These are phyloP conservation scores for Lithosia quadra DNA, from an alignment of 2,888 invertebrate genomes.

Conservation along the genomic window DNA sequence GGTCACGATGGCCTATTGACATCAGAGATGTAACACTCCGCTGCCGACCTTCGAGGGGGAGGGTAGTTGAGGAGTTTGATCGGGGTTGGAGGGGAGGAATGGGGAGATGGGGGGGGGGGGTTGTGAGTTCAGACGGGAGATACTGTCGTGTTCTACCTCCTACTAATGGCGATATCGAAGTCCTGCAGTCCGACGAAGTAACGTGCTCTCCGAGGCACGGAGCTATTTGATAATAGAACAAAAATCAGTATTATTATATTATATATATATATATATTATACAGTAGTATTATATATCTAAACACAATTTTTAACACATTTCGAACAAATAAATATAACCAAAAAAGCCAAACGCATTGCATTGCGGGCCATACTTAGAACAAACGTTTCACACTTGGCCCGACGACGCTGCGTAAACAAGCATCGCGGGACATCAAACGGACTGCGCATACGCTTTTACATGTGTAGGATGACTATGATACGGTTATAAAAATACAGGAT, in stretches of 20 bases:
- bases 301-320: slow-evolving; percentile 1
- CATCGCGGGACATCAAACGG: slow-evolving; percentile 65
- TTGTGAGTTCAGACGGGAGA: too few relatives aligned
- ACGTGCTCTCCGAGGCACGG: neutral
- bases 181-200: neutral
- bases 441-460: slow-evolving; percentile 49
- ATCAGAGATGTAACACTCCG: too few relatives aligned
- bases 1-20: too few relatives aligned
- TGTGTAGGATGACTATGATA: slow-evolving; percentile 26
- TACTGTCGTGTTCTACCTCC: too few relatives aligned
- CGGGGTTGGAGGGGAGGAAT: too few relatives aligned
- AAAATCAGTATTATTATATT: too few relatives aligned
- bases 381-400: slow-evolving; percentile 43
- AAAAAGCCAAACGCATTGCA: slow-evolving; percentile 3
- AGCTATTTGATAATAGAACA: neutral
- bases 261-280: too few relatives aligned
- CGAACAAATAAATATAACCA: slow-evolving; percentile 14
- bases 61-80: too few relatives aligned
- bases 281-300: neutral
- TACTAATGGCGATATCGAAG: too few relatives aligned
- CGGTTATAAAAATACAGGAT: neutral
- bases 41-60: too few relatives aligned
- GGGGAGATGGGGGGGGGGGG: too few relatives aligned
- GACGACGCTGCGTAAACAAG: slow-evolving; percentile 53
- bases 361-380: slow-evolving; percentile 46